phyloP scores from a whole-genome alignment of 2,113 vertebrate genomes.

The Megalops atlanticus region DNA sequence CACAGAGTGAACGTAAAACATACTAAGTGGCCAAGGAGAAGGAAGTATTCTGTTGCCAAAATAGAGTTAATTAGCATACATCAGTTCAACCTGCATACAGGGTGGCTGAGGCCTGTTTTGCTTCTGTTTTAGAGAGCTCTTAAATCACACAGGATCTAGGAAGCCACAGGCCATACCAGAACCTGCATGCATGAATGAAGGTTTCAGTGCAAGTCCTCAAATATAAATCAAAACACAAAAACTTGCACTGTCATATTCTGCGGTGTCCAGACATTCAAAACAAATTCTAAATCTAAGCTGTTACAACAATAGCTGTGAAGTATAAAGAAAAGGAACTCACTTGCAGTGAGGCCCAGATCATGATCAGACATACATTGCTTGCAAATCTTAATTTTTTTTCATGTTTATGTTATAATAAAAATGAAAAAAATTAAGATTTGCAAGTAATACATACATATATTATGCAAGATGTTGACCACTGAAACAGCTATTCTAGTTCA shows the following conservation, averaged over 20 bases:
- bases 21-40: background rate
- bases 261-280: background rate
- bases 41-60: background rate
- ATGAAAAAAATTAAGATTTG: too few species aligned
- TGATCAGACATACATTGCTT: too few species aligned
- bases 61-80: background rate
- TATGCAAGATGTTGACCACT: too few species aligned
- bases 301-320: too few species aligned
- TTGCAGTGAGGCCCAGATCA: too few species aligned
- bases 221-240: constrained; percentile 4
- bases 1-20: background rate
- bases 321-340: too few species aligned
- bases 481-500: background rate
- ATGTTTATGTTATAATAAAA: too few species aligned
- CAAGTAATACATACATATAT: too few species aligned
- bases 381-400: too few species aligned
- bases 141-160: background rate
- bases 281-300: too few species aligned
- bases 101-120: background rate
- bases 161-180: background rate
- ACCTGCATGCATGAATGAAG: background rate
- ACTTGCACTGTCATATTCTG: background rate
- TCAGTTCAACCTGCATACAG: background rate
- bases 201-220: background rate
- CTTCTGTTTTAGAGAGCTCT: background rate